Evolutionary conservation across 2,797 vertebrate genomes (phyloP).

Genomic region (Cuniculus paca): DNA sequence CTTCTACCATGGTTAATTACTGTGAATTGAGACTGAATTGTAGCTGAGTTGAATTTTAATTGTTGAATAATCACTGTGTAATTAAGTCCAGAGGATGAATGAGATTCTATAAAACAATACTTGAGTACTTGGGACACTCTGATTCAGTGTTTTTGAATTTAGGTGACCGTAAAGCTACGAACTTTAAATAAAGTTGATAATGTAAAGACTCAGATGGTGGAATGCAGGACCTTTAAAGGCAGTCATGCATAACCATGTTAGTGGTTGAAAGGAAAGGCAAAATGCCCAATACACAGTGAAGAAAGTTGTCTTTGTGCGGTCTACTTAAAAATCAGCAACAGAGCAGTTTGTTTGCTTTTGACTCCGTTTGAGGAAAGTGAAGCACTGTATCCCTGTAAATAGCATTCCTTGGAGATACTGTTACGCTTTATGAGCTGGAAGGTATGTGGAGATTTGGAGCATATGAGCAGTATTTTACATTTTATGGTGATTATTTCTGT

Average conservation of each 20-base stretch:
- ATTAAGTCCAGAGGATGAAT: constrained; percentile 49
- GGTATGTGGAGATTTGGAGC: background rate
- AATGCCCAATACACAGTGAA: constrained; percentile 41
- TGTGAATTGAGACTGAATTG: constrained; percentile 58
- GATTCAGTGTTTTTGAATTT: constrained; percentile 35
- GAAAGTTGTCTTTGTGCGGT: constrained; percentile 22
- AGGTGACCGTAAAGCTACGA: background rate
- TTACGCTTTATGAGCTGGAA: constrained; percentile 25
- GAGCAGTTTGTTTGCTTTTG: constrained; percentile 42
- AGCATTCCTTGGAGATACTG: constrained; percentile 5
- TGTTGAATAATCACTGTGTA: constrained; percentile 67
- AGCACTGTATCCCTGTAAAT: constrained; percentile 55
- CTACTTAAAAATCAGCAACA: constrained; percentile 15
- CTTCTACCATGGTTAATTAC: constrained; percentile 49
- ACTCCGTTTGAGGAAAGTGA: background rate
- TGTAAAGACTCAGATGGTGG: constrained; percentile 44
- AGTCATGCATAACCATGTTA: background rate
- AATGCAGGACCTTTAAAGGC: constrained; percentile 47
- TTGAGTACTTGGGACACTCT: background rate
- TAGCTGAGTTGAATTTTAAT: constrained; percentile 78
- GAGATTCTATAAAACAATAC: constrained; percentile 51
- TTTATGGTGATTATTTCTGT: constrained; percentile 58
- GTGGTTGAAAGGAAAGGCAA: constrained; percentile 38
- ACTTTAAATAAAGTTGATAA: constrained; percentile 55
- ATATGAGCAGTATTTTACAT: constrained; percentile 14